phyloP scores from a whole-genome alignment of 2,888 invertebrate genomes.

The Brachyptera risi region DNA sequence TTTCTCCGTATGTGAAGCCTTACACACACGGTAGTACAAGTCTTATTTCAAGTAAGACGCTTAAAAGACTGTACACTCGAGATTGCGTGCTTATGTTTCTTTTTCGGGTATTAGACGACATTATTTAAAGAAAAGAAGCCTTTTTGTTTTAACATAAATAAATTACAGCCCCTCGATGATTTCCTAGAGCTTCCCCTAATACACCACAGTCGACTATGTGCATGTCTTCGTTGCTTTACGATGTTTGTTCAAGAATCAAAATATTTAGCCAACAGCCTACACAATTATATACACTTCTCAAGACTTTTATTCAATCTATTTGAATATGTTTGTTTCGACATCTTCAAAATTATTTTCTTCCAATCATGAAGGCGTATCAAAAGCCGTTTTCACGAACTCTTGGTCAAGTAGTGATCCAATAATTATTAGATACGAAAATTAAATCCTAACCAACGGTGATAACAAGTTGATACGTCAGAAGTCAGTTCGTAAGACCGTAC shows the following conservation, averaged over 20 bases:
- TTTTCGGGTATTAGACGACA: not conserved
- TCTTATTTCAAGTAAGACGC: too few relatives aligned
- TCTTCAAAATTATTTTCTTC: too few relatives aligned
- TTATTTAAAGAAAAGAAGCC: constrained; percentile 22
- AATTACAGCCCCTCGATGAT: constrained; percentile 9
- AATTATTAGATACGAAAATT: too few relatives aligned
- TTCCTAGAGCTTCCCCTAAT: constrained; percentile 21
- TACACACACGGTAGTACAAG: too few relatives aligned
- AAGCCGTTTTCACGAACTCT: not conserved
- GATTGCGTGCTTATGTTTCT: not conserved
- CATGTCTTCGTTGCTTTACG: constrained; percentile 4
- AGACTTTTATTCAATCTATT: not conserved
- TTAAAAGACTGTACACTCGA: not conserved
- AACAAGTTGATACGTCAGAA: too few relatives aligned
- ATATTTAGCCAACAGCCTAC: too few relatives aligned
- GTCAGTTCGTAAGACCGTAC: too few relatives aligned
- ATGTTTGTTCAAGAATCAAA: constrained; percentile 29
- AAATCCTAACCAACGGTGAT: too few relatives aligned
- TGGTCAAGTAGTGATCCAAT: too few relatives aligned
- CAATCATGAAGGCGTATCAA: not conserved
- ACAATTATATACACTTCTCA: not conserved
- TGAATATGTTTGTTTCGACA: not conserved
- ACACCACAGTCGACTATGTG: not conserved
- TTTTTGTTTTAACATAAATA: constrained; percentile 20
- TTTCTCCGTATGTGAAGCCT: not conserved